Conservation (phyloP, 2,888 invertebrate species). For the Celastrina argiolus region DNA sequence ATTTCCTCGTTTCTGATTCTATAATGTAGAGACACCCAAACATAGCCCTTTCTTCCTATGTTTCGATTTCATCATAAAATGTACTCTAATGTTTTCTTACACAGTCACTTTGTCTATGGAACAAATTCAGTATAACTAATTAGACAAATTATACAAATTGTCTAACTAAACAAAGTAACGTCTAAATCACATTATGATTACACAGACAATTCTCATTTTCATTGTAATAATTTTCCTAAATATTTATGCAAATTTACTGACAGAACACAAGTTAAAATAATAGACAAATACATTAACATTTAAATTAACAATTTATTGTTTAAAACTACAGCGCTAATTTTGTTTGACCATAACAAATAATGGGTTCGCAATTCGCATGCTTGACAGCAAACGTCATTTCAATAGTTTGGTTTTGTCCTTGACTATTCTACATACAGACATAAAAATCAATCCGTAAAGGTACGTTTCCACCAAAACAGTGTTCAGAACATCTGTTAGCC, state of each 20-base stretch:
- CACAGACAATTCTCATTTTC: background rate
- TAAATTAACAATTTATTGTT: background rate
- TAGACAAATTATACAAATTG: too few relatives aligned
- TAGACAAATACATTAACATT: background rate
- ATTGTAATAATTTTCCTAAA: background rate
- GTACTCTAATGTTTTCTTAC: too few relatives aligned
- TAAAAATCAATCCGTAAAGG: too few relatives aligned
- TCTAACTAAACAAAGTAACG: too few relatives aligned
- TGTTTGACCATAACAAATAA: background rate
- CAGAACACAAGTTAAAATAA: background rate
- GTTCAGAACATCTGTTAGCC: too few relatives aligned
- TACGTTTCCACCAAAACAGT: too few relatives aligned
- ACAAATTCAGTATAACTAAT: too few relatives aligned
- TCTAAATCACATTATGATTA: background rate
- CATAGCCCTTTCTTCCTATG: too few relatives aligned
- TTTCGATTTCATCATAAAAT: too few relatives aligned
- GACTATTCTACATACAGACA: background rate
- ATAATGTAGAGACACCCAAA: too few relatives aligned
- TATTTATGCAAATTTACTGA: background rate
- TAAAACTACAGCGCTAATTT: background rate
- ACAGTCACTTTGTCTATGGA: too few relatives aligned
- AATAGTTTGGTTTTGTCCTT: background rate
- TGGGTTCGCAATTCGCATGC: conserved; percentile 1
- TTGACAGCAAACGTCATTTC: background rate
- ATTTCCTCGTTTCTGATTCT: too few relatives aligned